Evolutionary conservation across 2,888 invertebrate species (phyloP).

Genomic region (Cotesia congregata): DNA sequence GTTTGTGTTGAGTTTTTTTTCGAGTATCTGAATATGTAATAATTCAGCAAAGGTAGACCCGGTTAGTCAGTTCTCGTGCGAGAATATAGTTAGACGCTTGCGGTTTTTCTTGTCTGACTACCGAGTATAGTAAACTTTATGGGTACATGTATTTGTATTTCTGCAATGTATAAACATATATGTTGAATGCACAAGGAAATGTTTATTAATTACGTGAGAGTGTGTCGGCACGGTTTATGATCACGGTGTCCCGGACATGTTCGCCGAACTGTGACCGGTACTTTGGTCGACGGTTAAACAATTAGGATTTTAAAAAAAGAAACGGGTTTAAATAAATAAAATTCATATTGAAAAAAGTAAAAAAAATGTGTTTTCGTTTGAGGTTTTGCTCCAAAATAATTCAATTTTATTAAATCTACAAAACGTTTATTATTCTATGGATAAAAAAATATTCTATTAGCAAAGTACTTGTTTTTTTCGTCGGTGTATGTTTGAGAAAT

Average conservation of each 20-base stretch:
- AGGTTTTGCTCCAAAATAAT: conserved; percentile 7
- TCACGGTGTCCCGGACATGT: conserved; percentile 41
- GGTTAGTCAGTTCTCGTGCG: conserved; percentile 7
- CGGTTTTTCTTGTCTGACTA: conserved; percentile 19
- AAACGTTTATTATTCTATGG: background rate
- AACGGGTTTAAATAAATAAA: background rate
- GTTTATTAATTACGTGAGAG: conserved; percentile 48
- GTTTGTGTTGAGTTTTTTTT: conserved; percentile 32
- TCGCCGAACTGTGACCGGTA: conserved; percentile 42
- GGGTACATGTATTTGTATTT: background rate
- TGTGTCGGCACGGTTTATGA: conserved; percentile 43
- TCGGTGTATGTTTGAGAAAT: background rate
- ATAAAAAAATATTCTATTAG: conserved; percentile 4
- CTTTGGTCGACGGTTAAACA: background rate
- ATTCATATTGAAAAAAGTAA: background rate
- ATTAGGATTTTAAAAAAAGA: background rate
- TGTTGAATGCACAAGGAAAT: conserved; percentile 42
- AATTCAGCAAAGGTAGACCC: background rate
- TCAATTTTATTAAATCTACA: background rate
- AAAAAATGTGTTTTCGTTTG: background rate
- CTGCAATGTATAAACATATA: background rate
- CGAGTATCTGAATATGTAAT: background rate
- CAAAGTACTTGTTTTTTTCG: background rate
- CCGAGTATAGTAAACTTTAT: conserved; percentile 2
- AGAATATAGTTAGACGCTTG: background rate